These are phyloP conservation scores for Zeus faber DNA, from an alignment of 2,113 vertebrate species.

Conservation along the genomic window DNA sequence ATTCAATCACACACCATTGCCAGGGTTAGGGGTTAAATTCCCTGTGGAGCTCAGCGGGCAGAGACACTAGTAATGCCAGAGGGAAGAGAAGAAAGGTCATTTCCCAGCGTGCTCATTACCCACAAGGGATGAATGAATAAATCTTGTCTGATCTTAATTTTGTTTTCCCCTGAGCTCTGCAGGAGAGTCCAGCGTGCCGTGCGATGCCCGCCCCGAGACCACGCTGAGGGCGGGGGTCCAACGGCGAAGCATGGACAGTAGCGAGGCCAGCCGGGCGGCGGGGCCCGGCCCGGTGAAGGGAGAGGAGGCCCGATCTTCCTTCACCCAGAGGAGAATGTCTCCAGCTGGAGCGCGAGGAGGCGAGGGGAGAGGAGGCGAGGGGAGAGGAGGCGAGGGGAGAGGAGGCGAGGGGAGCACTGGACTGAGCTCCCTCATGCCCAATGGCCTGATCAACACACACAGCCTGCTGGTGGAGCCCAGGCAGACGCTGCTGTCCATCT, in stretches of 20 bases:
- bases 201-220: slow-evolving; percentile 41
- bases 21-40: no score
- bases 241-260: slow-evolving; percentile 6
- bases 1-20: no score
- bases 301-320: slow-evolving; percentile 61
- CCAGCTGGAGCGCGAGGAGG: slow-evolving; percentile 2
- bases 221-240: slow-evolving; percentile 31
- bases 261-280: slow-evolving; percentile 3
- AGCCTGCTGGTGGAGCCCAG: slow-evolving; percentile 77
- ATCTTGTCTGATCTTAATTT: no score
- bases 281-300: slow-evolving; percentile 59
- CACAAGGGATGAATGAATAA: no score
- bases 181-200: slow-evolving; percentile 33
- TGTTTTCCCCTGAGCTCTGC: no score
- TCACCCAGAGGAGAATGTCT: slow-evolving; percentile 55
- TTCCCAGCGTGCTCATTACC: no score
- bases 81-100: no score
- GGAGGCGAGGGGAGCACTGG: slow-evolving; percentile 39
- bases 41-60: no score
- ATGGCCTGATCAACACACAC: slow-evolving; percentile 87
- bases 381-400: slow-evolving; percentile 32
- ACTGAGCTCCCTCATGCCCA: slow-evolving; percentile 68
- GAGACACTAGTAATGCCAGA: no score
- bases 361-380: not conserved
- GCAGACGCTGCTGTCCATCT: slow-evolving; percentile 81